A percentile compares a stretch with the other conserved stretches of the same genome.
Conservation (phyloP, 2,797 vertebrate genomes). For the Xiphorhynchus erythropygius region DNA sequence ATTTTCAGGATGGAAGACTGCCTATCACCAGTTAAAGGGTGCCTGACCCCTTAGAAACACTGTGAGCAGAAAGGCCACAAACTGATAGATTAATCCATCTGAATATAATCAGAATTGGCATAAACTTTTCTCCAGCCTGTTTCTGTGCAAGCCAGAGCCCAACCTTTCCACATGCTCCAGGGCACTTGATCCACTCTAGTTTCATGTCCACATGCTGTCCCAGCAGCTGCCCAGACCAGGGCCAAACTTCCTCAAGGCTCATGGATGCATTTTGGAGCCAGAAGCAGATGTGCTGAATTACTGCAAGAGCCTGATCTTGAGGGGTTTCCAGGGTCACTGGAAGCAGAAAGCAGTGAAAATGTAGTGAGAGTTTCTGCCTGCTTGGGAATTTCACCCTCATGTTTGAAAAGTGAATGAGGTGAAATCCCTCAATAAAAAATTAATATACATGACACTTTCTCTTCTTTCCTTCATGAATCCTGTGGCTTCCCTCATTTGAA, state of each 20-base stretch:
- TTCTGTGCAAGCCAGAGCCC: background rate
- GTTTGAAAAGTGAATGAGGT: background rate
- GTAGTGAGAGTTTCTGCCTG: background rate
- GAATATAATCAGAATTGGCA: background rate
- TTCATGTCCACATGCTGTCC: background rate
- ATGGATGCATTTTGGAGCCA: background rate
- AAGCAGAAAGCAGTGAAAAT: background rate
- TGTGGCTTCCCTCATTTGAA: background rate
- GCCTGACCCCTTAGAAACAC: background rate
- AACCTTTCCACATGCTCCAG: background rate
- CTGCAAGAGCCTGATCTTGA: background rate
- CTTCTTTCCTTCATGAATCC: background rate
- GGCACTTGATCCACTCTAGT: background rate
- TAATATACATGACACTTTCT: background rate
- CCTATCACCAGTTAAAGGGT: background rate
- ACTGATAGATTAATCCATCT: background rate
- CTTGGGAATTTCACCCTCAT: background rate
- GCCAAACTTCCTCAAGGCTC: background rate
- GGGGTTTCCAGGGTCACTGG: background rate
- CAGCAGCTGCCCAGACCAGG: background rate
- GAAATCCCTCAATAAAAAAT: background rate
- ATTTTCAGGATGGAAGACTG: background rate
- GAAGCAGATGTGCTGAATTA: conserved; percentile 28
- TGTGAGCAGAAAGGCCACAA: background rate
- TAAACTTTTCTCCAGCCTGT: background rate